These are phyloP conservation scores for Diacarnus erythraeanus DNA, from an alignment of 37 sponge, comb jelly and placozoan species.

Conservation along the genomic window DNA sequence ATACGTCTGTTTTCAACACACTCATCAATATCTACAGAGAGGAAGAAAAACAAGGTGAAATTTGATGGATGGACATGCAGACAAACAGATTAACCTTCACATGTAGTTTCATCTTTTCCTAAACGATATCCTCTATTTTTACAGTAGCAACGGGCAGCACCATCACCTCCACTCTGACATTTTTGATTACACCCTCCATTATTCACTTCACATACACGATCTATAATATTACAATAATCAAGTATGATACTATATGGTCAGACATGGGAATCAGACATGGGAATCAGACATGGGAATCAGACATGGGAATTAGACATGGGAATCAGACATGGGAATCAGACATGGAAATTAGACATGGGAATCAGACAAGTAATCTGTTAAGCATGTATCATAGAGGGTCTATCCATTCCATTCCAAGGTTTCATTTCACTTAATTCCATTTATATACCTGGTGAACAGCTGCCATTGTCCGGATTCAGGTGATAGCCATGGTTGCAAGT, in stretches of 20 bases:
- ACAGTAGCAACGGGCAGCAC: conserved; percentile 19
- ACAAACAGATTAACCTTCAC: conserved; percentile 19
- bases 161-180: neutral
- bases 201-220: conserved; percentile 16
- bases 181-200: conserved; percentile 41
- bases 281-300: neutral
- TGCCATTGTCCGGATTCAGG: conserved; percentile 16
- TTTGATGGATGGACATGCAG: neutral
- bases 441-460: conserved; percentile 42
- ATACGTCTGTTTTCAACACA: neutral
- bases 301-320: no score
- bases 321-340: no score
- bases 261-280: neutral
- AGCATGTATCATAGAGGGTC: no score
- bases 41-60: no score
- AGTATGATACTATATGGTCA: no score
- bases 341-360: no score
- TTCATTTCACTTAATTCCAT: no score
- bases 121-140: conserved; percentile 7
- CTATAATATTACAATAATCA: neutral
- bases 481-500: conserved; percentile 17
- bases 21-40: conserved; percentile 35
- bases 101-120: neutral
- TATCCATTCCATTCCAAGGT: no score
- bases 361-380: no score